Conservation (phyloP, 2,888 invertebrate genomes). For the Andrena haemorrhoa region DNA sequence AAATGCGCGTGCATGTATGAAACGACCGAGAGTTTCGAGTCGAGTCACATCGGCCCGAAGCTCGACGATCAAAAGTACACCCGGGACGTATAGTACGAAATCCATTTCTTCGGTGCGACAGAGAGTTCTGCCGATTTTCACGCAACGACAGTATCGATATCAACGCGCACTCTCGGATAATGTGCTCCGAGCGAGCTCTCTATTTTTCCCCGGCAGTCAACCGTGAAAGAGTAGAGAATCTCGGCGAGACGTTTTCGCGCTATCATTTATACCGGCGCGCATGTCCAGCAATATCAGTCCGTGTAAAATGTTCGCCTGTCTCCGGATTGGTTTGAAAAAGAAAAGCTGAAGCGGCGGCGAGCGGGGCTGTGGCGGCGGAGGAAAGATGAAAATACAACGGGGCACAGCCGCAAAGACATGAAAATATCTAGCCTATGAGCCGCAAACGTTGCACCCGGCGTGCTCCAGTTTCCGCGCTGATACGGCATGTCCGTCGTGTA, state of each 20-base stretch:
- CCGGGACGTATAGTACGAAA: neutral
- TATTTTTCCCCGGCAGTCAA: slow-evolving; percentile 46
- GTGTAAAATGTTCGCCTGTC: slow-evolving; percentile 64
- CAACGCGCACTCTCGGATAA: slow-evolving; percentile 55
- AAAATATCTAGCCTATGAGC: slow-evolving; percentile 59
- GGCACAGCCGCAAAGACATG: slow-evolving; percentile 47
- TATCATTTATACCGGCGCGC: slow-evolving; percentile 60
- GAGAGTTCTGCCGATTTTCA: slow-evolving; percentile 20
- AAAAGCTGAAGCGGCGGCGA: slow-evolving; percentile 10
- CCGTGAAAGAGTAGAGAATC: slow-evolving; percentile 54
- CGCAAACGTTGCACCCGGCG: slow-evolving; percentile 42
- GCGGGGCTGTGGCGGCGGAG: slow-evolving; percentile 9
- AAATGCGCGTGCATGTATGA: no score
- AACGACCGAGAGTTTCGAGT: neutral
- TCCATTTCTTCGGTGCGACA: slow-evolving; percentile 18
- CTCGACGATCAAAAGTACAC: slow-evolving; percentile 17
- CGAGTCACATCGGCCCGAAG: neutral
- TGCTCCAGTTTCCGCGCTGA: slow-evolving; percentile 70
- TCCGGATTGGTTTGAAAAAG: slow-evolving; percentile 26
- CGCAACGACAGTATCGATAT: slow-evolving; percentile 51
- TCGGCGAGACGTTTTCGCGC: slow-evolving; percentile 61
- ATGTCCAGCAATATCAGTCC: slow-evolving; percentile 55
- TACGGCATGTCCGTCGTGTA: slow-evolving; percentile 70
- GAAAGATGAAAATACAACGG: slow-evolving; percentile 37
- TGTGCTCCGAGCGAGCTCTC: slow-evolving; percentile 34